Base-by-base conservation (phyloP, 2,888 invertebrate genomes). In the Aricia artaxerxes region DNA sequence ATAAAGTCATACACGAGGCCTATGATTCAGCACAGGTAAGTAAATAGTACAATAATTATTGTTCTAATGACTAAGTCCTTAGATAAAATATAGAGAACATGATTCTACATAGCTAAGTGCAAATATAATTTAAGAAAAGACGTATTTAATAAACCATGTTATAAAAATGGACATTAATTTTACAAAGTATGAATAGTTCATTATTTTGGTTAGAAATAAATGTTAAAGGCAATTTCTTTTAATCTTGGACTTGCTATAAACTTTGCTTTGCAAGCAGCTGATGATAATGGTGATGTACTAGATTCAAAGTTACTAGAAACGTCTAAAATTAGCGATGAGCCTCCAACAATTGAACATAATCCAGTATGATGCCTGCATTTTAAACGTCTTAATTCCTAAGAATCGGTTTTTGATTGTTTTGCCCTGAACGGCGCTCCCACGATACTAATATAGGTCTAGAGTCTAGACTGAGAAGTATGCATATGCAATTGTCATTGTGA, bases 381-480 rank as follows among this genome's bases (percentile, higher is more conserved):
- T 73, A 73, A 73, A 73, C 73, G 73, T 40, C 73, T 73, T 24
- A 73, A 73, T 73, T 73, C 44, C 73, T 73, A 44, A 44, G 44
- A 73, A 73, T 73, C 73, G 40, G 73, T 73, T 73, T 73, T 44
- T 73, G 73, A 73, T 73, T 73, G 73, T 73, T 73, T 73, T 44
- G 73, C 44, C 7, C n/a, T 35, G 35, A 69, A 64, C 40, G 4
- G 40, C 16, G 73, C 6, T 73, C 44, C 44, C 73, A 73, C 73
- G 73, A n/a, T 73, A 73, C 44, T 9, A 9, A 73, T 40, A 24
- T 73, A 40, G 5, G n/a, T 44, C n/a, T 73, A n/a, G 73, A 73
- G 11, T 69, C 64, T 31, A 64, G 64, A 64, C 64, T 64, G 31
- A 64, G 9, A 69, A 13, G 5, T 35, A 69, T 64, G 35, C 69